phyloP scores from a whole-genome alignment of 2,113 vertebrate genomes.

The Rhinoptilus africanus region DNA sequence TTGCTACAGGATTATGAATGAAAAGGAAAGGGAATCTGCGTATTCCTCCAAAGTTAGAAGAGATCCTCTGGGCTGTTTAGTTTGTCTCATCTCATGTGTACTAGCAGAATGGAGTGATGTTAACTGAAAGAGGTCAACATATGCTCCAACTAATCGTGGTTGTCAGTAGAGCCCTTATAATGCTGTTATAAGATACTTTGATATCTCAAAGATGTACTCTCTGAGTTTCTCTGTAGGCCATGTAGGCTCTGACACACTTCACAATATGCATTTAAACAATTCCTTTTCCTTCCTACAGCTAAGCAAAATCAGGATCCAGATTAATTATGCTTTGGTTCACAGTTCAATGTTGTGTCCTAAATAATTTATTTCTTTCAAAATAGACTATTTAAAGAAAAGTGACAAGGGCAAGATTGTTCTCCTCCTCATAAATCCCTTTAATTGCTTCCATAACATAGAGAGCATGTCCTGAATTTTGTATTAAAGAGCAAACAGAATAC shows the following conservation, averaged over 20 bases:
- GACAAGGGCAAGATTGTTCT: conserved; percentile 10
- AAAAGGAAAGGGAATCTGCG: background rate
- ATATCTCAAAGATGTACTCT: background rate
- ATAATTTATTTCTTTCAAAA: conserved; percentile 41
- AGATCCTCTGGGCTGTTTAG: background rate
- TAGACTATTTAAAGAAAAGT: conserved; percentile 11
- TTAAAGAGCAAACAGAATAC: background rate
- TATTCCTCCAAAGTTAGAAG: background rate
- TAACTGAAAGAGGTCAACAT: conserved; percentile 41
- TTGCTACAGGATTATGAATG: background rate
- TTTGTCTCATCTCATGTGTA: background rate
- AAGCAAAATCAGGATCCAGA: background rate
- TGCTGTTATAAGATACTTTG: background rate
- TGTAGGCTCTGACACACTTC: background rate
- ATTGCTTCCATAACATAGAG: background rate
- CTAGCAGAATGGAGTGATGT: background rate
- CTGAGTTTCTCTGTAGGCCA: conserved; percentile 2
- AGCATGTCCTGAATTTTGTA: background rate
- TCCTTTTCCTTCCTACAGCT: background rate
- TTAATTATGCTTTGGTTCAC: conserved; percentile 31
- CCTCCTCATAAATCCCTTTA: conserved; percentile 20
- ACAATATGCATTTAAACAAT: background rate
- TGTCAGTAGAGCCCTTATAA: conserved; percentile 4
- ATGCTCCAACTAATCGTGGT: background rate
- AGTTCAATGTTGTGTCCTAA: conserved; percentile 3